Evolutionary conservation across 2,888 invertebrate species (phyloP).

Genomic region (Sphaerophoria rueppellii): DNA sequence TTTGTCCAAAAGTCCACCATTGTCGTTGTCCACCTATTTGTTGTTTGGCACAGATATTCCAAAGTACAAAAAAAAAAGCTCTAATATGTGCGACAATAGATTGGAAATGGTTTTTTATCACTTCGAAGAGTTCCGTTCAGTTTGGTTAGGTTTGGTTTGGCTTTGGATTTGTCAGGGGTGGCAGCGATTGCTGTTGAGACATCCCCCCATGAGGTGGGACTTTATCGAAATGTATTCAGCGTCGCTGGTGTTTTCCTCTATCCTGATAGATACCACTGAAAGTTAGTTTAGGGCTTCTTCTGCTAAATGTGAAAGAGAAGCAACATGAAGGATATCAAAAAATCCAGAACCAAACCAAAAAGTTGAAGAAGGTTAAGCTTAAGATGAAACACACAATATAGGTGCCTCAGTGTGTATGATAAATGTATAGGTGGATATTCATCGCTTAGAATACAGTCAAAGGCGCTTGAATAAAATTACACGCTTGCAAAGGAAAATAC

Average conservation of each 20-base stretch:
- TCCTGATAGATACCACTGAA: conserved; percentile 38
- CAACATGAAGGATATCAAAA: conserved; percentile 67
- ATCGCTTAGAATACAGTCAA: neutral
- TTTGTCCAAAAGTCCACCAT: conserved; percentile 34
- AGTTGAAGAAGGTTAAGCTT: conserved; percentile 73
- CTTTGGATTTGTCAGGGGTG: conserved; percentile 1
- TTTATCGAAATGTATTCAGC: conserved; percentile 62
- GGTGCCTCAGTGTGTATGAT: conserved; percentile 5
- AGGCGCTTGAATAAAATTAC: no score
- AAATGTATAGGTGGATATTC: conserved; percentile 14
- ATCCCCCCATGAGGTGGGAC: conserved; percentile 29
- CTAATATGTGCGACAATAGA: conserved; percentile 52
- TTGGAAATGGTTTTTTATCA: conserved; percentile 49
- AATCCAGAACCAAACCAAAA: conserved; percentile 61
- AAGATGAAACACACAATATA: conserved; percentile 64
- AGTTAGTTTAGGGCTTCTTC: conserved; percentile 2
- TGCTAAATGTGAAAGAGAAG: conserved; percentile 1
- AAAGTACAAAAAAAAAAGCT: conserved; percentile 25
- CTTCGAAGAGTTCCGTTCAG: neutral
- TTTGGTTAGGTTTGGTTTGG: conserved; percentile 5
- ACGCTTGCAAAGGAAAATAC: no score
- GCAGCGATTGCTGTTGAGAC: neutral
- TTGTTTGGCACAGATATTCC: conserved; percentile 59
- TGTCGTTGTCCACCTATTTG: conserved; percentile 34
- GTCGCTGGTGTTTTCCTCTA: conserved; percentile 33